phyloP scores from a whole-genome alignment of 2,113 vertebrate species.

The Papio anubis region DNA sequence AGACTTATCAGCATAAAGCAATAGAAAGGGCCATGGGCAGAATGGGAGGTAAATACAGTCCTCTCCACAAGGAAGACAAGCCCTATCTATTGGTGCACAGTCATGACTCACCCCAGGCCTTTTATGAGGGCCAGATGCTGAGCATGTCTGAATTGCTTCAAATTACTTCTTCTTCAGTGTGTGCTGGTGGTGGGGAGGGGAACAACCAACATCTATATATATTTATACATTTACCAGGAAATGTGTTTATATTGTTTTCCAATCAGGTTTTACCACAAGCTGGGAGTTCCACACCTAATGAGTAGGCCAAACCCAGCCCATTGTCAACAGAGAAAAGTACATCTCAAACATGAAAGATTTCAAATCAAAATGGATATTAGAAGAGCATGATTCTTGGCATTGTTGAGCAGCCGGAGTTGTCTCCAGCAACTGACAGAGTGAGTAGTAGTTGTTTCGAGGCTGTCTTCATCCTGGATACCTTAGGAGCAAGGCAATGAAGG shows the following conservation, averaged over 20 bases:
- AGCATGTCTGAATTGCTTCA: conserved; percentile 74
- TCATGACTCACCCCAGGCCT: conserved; percentile 82
- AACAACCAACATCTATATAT: conserved; percentile 60
- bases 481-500: neutral
- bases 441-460: neutral
- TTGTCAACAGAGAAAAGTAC: conserved; percentile 68
- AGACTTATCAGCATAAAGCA: conserved; percentile 78
- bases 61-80: conserved; percentile 77
- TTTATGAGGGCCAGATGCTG: conserved; percentile 86
- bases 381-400: conserved; percentile 40
- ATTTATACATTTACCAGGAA: conserved; percentile 71
- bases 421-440: neutral
- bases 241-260: conserved; percentile 78
- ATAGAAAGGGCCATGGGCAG: conserved; percentile 65
- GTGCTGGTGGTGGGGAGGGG: conserved; percentile 49
- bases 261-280: conserved; percentile 87
- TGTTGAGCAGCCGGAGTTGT: neutral
- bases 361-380: conserved; percentile 77
- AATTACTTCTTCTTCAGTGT: conserved; percentile 59
- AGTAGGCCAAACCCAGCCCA: conserved; percentile 34
- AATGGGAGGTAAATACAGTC: conserved; percentile 62
- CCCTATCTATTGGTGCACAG: conserved; percentile 73
- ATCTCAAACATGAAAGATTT: conserved; percentile 73
- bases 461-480: neutral
- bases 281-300: conserved; percentile 80